Evolutionary conservation across 2,797 vertebrate species (phyloP), one percentile per base, ranked within the genome.

Genomic region (Catamblyrhynchus diadema): DNA sequence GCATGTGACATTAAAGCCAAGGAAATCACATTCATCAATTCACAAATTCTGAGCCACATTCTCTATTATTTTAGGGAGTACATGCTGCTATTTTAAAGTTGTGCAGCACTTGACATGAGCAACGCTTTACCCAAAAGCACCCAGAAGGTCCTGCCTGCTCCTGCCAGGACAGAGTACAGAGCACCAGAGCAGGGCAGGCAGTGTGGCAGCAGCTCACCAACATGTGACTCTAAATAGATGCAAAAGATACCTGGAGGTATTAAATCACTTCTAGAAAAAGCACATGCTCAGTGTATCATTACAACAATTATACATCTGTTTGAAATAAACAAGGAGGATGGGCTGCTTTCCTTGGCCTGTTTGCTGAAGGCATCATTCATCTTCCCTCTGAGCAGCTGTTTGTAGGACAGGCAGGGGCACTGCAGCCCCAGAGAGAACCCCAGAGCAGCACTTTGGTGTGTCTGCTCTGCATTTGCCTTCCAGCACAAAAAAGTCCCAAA

Each of bases 221-320:
- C 74, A 70, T 0, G 2, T 88, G 77, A 91, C n/a, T 42, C 85
- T 9, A 47, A 87, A 72, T 9, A 57, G 65, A 93, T 72, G 54
- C 35, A 81, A 81, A 64, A 44, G 67, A 71, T 94, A 88, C 81
- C 92, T 71, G 42, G 47, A 93, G 71, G 72, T 33, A 85, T 45
- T 94, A 94, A 97, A 96, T 93, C 80, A 94, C 78, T 90, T 83
- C 61, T 94, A 66, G 75, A 88, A 78, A 71, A 86, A 81, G 82
- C 89, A 92, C 83, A 65, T 88, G 94, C 94, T 95, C 87, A 80
- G 89, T 75, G 65, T 93, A 88, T 95, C 88, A 93, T 95, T 95
- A 95, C 87, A 95, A 86, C 86, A 83, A 88, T 94, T 88, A 92
- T 42, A 65, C 95, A 94, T 94, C 95, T 95, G 93, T 90, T 94